Percentiles rank a stretch among this genome's conserved stretches.
These are phyloP conservation scores for Ceratothoa steindachneri DNA, from an alignment of 2,888 invertebrate genomes.

Conservation along the genomic window DNA sequence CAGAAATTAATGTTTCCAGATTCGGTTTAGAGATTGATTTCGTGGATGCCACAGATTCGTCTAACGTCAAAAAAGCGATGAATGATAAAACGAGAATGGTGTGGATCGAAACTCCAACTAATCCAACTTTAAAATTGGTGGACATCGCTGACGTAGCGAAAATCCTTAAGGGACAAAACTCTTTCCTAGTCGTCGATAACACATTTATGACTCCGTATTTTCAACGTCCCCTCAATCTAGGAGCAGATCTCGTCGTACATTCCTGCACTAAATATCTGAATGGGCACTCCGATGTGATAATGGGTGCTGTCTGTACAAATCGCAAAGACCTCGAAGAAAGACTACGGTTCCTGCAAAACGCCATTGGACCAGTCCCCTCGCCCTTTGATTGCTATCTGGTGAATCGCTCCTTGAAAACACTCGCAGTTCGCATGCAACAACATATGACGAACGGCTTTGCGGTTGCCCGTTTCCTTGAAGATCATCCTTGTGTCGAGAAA, in stretches of 20 bases:
- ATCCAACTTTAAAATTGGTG: slow-evolving; percentile 82
- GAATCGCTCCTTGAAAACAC: slow-evolving; percentile 86
- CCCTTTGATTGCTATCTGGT: slow-evolving; percentile 95
- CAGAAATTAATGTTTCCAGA: no score
- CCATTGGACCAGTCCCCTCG: slow-evolving; percentile 88
- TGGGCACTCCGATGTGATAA: slow-evolving; percentile 93
- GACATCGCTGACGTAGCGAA: slow-evolving; percentile 73
- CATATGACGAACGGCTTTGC: slow-evolving; percentile 73
- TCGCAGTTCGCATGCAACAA: slow-evolving; percentile 83
- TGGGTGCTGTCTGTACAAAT: slow-evolving; percentile 82
- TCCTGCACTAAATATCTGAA: slow-evolving; percentile 97
- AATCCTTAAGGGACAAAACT: slow-evolving; percentile 57
- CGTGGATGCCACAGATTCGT: slow-evolving; percentile 68
- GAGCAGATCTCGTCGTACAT: slow-evolving; percentile 85
- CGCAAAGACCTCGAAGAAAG: slow-evolving; percentile 66
- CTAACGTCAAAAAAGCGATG: slow-evolving; percentile 65
- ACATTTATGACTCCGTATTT: slow-evolving; percentile 88
- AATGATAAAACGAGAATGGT: slow-evolving; percentile 82
- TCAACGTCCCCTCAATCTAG: slow-evolving; percentile 79
- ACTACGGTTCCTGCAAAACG: slow-evolving; percentile 80
- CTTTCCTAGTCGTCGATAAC: slow-evolving; percentile 82
- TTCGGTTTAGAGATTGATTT: slow-evolving; percentile 69
- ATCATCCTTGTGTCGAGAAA: slow-evolving; percentile 71
- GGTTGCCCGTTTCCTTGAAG: slow-evolving; percentile 75
- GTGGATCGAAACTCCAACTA: slow-evolving; percentile 96